Conservation (phyloP, 2,888 invertebrate genomes). For the Chrysomela aeneicollis region DNA sequence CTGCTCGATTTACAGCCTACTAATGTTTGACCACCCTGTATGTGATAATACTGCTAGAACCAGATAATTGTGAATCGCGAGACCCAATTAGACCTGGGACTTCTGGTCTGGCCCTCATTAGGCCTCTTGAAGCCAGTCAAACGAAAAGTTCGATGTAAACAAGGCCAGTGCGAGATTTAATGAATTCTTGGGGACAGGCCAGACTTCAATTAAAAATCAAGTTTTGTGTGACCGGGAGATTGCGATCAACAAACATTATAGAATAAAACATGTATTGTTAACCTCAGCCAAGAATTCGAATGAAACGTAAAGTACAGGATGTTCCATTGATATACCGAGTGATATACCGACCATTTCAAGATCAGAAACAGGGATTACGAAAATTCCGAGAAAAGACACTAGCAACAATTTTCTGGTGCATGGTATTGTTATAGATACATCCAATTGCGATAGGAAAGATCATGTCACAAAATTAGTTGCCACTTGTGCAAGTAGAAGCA, state of each 20-base stretch:
- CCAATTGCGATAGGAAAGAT: no score
- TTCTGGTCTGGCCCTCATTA: slow-evolving; percentile 53
- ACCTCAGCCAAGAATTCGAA: not conserved
- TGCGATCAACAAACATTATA: not conserved
- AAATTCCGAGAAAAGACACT: no score
- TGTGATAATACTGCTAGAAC: slow-evolving; percentile 51
- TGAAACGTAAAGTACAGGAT: not conserved
- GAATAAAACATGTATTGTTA: not conserved
- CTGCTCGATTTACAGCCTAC: not conserved
- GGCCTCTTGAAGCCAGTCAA: slow-evolving; percentile 39
- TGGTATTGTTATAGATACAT: no score
- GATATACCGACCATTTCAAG: no score
- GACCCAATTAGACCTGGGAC: slow-evolving; percentile 54
- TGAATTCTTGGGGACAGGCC: not conserved
- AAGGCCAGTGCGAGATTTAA: slow-evolving; percentile 17
- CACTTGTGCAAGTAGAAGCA: no score
- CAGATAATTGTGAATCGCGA: slow-evolving; percentile 56
- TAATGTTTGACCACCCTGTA: slow-evolving; percentile 21
- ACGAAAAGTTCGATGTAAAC: slow-evolving; percentile 23
- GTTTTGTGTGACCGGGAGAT: not conserved
- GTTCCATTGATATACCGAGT: no score
- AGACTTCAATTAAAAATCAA: not conserved
- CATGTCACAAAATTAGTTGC: no score
- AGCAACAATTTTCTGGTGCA: no score
- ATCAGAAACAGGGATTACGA: no score